Evolutionary conservation across 1,140 invertebrate genomes (phyloP).

Genomic region (Eulimnadia texana): DNA sequence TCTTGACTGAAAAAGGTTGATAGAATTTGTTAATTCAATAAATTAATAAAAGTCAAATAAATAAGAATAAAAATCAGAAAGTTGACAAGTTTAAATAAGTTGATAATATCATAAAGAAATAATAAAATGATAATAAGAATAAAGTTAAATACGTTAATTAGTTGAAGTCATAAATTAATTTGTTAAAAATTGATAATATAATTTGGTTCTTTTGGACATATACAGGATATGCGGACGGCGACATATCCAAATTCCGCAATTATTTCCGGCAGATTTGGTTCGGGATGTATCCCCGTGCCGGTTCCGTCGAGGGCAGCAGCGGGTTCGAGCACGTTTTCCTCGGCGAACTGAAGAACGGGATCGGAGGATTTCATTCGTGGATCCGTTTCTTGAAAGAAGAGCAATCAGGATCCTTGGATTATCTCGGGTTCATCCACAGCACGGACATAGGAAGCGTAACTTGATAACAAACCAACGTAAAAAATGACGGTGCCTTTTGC

Average conservation of each 20-base stretch:
- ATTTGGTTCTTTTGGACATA: no score
- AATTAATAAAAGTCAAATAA: no score
- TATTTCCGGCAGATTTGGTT: slow-evolving; percentile 22
- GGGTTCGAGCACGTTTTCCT: slow-evolving; percentile 80
- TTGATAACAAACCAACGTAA: not conserved
- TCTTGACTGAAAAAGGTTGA: slow-evolving; percentile 48
- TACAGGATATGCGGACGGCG: not conserved
- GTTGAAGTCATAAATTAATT: no score
- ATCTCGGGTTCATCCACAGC: slow-evolving; percentile 24
- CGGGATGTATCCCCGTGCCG: slow-evolving; percentile 55
- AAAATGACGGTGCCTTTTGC: no score
- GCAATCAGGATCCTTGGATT: slow-evolving; percentile 25
- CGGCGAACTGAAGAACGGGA: slow-evolving; percentile 56
- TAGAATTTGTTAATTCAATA: not conserved
- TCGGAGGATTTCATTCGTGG: slow-evolving; percentile 56
- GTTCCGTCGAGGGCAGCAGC: slow-evolving; percentile 58
- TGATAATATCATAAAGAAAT: no score
- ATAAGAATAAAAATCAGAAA: no score
- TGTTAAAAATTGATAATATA: no score
- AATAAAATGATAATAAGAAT: no score
- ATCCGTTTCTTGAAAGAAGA: slow-evolving; percentile 21
- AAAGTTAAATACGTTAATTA: no score
- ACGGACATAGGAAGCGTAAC: slow-evolving; percentile 10
- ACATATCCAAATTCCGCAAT: slow-evolving; percentile 13
- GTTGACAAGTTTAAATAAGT: no score